Base-by-base conservation (phyloP, 2,888 invertebrate species). In the Andrena dorsata region DNA sequence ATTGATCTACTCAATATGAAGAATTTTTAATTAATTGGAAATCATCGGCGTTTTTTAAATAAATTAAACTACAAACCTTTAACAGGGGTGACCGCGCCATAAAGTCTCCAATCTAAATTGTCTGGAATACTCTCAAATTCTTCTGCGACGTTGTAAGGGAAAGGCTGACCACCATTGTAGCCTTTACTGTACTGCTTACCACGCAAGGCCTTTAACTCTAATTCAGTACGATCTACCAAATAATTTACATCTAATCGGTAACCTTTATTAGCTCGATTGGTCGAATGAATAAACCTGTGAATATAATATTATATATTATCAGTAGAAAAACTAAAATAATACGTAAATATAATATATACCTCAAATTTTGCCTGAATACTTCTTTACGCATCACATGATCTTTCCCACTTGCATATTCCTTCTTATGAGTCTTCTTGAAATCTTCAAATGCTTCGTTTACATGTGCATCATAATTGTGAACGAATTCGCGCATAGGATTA, bases 401-500 rank as follows among this genome's bases (percentile, higher is more conserved):
- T 0, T 94, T 93, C 68, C 95, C 94, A 71, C 95, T 94, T 0
- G 89, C 90, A 92, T 99, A 99, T 2, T 94, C 89, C 89, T 96
- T 97, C 41, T 95, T 94, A 92, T 99, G 98, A 83, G 96, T 96
- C 0, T 92, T 94, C 91, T 96, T 96, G 92, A 98, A 99, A 68
- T 96, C 91, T 2, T 95, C 94, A 93, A 99, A 99, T 91, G 97
- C 97, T 60, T 95, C 94, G 30, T 97, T 95, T 0, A 98, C 95
- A 90, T 98, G 98, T 0, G 94, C 94, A 26, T 96, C 96, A 47
- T 95, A 95, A 47, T 95, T 95, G 0, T 97, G 96, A 16, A 99
- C 95, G 90, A 97, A 99, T 94, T 99, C 99, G 86, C 95, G 96
- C 97, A 99, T 98, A 0, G 99, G 99, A 94, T 99, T 99, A 94